Evolutionary conservation across 2,888 invertebrate species (phyloP).

Genomic region (Meganola albula): DNA sequence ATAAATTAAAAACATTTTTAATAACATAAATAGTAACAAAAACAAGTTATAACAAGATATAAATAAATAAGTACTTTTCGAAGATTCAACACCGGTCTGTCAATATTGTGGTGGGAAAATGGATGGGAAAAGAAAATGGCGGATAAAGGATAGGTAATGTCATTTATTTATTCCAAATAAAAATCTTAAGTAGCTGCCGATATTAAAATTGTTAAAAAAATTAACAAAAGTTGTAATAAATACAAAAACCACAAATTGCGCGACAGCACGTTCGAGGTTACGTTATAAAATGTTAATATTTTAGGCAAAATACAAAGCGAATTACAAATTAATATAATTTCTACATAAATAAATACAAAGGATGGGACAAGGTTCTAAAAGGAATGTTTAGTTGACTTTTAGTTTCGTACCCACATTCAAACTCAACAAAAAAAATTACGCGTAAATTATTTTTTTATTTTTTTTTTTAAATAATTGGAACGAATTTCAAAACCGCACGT

Average conservation of each 20-base stretch:
- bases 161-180: constrained; percentile 74
- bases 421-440: no score
- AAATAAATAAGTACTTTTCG: constrained; percentile 65
- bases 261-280: constrained; percentile 32
- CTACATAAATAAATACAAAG: constrained; percentile 66
- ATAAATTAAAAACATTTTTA: constrained; percentile 71
- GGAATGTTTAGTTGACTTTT: constrained; percentile 44
- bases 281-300: constrained; percentile 44
- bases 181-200: constrained; percentile 72
- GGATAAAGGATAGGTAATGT: constrained; percentile 41
- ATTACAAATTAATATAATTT: constrained; percentile 56
- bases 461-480: no score
- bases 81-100: constrained; percentile 77
- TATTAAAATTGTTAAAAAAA: constrained; percentile 61
- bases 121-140: constrained; percentile 30
- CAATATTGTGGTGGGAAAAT: constrained; percentile 65
- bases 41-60: constrained; percentile 70
- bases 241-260: constrained; percentile 58
- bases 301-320: constrained; percentile 70
- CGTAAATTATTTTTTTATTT: no score
- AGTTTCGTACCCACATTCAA: constrained; percentile 9
- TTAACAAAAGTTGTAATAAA: constrained; percentile 62
- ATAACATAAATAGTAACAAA: constrained; percentile 72
- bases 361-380: constrained; percentile 54
- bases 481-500: no score